Evolutionary conservation across 2,797 vertebrate genomes (phyloP).

Genomic region (Semotilus atromaculatus): DNA sequence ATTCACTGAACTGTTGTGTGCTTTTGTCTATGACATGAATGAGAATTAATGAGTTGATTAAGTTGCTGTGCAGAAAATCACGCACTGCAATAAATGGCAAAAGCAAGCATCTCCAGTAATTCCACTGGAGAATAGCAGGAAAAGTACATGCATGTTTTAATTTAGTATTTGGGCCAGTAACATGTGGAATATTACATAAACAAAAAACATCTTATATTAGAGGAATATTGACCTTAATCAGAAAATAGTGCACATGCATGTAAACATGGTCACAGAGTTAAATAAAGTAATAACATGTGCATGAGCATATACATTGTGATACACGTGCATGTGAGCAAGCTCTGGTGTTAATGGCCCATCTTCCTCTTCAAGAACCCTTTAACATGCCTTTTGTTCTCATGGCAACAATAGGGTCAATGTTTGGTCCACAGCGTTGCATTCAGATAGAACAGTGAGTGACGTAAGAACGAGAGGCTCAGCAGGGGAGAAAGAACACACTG

Average conservation of each 20-base stretch:
- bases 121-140: not conserved
- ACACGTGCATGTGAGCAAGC: slow-evolving; percentile 16
- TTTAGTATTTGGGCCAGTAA: not conserved
- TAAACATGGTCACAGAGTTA: not conserved
- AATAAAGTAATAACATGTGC: not conserved
- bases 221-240: not conserved
- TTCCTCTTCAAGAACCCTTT: slow-evolving; percentile 68
- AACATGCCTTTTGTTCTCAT: slow-evolving; percentile 70
- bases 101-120: not conserved
- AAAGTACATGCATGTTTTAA: not conserved
- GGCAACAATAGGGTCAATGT: slow-evolving; percentile 78
- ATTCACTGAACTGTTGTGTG: not conserved
- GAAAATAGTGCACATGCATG: not conserved
- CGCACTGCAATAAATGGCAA: not conserved
- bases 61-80: not conserved
- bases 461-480: slow-evolving; percentile 30
- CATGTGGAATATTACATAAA: not conserved
- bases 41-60: not conserved
- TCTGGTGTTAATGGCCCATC: slow-evolving; percentile 49
- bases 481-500: not conserved
- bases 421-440: slow-evolving; percentile 59
- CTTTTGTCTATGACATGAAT: not conserved
- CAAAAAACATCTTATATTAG: not conserved
- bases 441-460: slow-evolving; percentile 56
- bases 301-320: not conserved